Percentiles rank a stretch among this genome's conserved stretches.
Evolutionary conservation across 2,888 invertebrate genomes (phyloP).

Genomic region (Dolichopus griseipennis): DNA sequence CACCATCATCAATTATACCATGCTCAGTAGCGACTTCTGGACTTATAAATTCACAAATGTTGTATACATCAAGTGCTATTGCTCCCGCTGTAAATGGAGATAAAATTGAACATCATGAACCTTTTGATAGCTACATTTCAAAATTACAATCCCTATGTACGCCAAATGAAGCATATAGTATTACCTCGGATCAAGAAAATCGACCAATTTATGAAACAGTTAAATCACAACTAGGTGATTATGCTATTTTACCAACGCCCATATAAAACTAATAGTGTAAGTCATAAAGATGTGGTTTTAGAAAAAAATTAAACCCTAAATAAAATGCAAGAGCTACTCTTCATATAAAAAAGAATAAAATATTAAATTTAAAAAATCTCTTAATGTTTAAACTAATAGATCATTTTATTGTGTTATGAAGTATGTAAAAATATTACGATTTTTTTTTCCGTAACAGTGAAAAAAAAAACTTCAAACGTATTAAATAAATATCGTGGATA

Average conservation of each 20-base stretch:
- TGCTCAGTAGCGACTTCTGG: no score
- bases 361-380: no score
- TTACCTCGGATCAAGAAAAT: conserved; percentile 60
- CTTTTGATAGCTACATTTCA: conserved; percentile 86
- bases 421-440: no score
- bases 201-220: conserved; percentile 83
- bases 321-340: no score
- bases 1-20: background rate
- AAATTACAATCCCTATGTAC: conserved; percentile 85
- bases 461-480: no score
- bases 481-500: no score
- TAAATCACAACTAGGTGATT: conserved; percentile 85
- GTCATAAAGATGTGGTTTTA: no score
- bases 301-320: no score
- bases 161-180: conserved; percentile 66
- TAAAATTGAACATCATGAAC: conserved; percentile 60
- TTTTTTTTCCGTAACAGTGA: no score
- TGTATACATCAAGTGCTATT: background rate
- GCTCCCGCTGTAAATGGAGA: conserved; percentile 20
- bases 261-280: conserved; percentile 51
- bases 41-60: background rate
- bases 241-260: conserved; percentile 79
- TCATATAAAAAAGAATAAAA: no score
- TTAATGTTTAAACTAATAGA: no score
- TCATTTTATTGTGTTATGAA: no score